phyloP scores from a whole-genome alignment of 2,888 invertebrate genomes.

The Microctonus hyperodae region DNA sequence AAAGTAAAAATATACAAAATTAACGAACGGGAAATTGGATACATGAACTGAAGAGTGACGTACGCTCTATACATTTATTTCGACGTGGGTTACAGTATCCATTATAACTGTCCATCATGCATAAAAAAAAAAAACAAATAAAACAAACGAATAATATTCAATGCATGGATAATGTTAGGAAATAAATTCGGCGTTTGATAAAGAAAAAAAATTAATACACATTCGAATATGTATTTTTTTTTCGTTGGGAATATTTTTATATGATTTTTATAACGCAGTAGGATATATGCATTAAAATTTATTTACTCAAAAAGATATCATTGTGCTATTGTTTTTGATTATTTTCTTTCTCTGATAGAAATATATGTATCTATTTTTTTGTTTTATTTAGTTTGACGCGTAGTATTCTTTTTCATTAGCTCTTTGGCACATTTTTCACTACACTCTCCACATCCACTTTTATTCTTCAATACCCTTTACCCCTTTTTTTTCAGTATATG shows the following conservation, averaged over 20 bases:
- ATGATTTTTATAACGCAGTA: no score
- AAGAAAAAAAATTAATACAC: background rate
- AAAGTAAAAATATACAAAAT: background rate
- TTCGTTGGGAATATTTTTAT: slow-evolving; percentile 20
- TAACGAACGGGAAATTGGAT: background rate
- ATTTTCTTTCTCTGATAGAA: slow-evolving; percentile 10
- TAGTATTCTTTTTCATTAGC: background rate
- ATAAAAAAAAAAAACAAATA: background rate
- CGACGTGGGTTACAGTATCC: slow-evolving; percentile 1
- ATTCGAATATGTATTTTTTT: slow-evolving; percentile 42
- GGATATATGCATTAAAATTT: slow-evolving; percentile 34
- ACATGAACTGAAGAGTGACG: slow-evolving; percentile 4
- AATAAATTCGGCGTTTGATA: slow-evolving; percentile 36
- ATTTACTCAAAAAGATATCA: slow-evolving; percentile 46
- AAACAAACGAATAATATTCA: slow-evolving; percentile 2
- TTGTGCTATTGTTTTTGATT: slow-evolving; percentile 32
- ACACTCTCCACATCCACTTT: slow-evolving; percentile 20
- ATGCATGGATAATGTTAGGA: slow-evolving; percentile 12
- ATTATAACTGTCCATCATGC: slow-evolving; percentile 15
- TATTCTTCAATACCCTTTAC: slow-evolving; percentile 14
- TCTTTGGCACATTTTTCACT: slow-evolving; percentile 8
- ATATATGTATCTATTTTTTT: slow-evolving; percentile 13
- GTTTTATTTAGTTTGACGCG: background rate
- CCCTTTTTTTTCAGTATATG: background rate
- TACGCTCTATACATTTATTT: slow-evolving; percentile 13